Evolutionary conservation across 2,888 invertebrate genomes (phyloP).

Genomic region (Nebria salina): DNA sequence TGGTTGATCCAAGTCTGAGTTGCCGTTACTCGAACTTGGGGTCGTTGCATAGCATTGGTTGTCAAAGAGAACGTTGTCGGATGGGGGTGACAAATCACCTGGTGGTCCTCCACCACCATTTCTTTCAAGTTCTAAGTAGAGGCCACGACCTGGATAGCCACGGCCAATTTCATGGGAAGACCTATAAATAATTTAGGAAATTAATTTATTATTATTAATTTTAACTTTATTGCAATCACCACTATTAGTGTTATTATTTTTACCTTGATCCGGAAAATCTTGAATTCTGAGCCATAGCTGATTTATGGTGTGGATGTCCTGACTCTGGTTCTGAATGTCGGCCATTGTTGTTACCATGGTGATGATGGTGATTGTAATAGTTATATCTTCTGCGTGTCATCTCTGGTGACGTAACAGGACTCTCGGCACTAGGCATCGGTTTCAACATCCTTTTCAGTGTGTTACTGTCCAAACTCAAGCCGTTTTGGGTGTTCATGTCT

Average conservation of each 20-base stretch:
- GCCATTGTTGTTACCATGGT: conserved; percentile 68
- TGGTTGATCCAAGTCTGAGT: conserved; percentile 86
- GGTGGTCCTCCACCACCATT: conserved; percentile 66
- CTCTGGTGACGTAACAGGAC: conserved; percentile 90
- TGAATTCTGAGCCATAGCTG: conserved; percentile 73
- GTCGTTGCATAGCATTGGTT: conserved; percentile 96
- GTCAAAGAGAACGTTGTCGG: conserved; percentile 93
- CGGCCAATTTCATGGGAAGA: conserved; percentile 79
- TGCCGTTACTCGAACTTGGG: conserved; percentile 92
- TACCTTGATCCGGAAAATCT: conserved; percentile 73
- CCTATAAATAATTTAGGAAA: conserved; percentile 60
- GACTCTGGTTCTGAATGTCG: conserved; percentile 64
- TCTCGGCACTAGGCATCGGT: conserved; percentile 90
- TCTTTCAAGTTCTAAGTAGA: conserved; percentile 83
- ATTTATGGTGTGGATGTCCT: conserved; percentile 64
- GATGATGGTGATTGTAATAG: conserved; percentile 73
- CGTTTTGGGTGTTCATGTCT: conserved; percentile 73
- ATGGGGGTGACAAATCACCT: conserved; percentile 82
- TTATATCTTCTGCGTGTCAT: conserved; percentile 84
- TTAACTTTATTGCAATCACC: too few species aligned
- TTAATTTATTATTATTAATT: background rate
- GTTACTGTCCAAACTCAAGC: conserved; percentile 76
- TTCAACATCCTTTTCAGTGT: conserved; percentile 94
- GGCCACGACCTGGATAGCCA: conserved; percentile 75
- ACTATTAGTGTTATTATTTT: conserved; percentile 24